A percentile compares a stretch with the other conserved stretches of the same genome.
phyloP scores from a whole-genome alignment of 2,888 invertebrate genomes.

The Beris morrisii region DNA sequence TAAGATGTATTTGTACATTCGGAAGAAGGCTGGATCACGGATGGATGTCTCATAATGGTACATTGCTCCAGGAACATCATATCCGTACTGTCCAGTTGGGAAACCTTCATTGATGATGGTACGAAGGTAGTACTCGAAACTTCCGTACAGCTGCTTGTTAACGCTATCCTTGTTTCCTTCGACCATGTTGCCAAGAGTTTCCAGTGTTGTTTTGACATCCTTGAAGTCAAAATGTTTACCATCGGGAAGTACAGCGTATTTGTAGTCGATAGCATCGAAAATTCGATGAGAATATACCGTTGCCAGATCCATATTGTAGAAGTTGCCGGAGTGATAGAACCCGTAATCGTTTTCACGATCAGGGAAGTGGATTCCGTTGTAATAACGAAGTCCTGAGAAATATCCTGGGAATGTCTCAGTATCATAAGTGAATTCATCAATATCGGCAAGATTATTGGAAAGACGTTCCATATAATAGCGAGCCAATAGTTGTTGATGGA shows the following conservation, averaged over 20 bases:
- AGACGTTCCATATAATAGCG: constrained; percentile 63
- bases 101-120: constrained; percentile 59
- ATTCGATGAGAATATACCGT: constrained; percentile 61
- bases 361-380: constrained; percentile 68
- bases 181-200: constrained; percentile 60
- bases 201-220: constrained; percentile 50
- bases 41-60: constrained; percentile 68
- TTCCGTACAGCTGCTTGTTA: constrained; percentile 60
- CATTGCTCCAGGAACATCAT: constrained; percentile 56
- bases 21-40: constrained; percentile 74
- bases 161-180: constrained; percentile 60
- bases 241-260: constrained; percentile 57
- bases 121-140: constrained; percentile 58
- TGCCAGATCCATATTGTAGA: constrained; percentile 52
- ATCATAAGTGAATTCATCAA: constrained; percentile 62
- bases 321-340: constrained; percentile 53
- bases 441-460: constrained; percentile 68
- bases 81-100: constrained; percentile 46
- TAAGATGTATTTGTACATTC: constrained; percentile 65
- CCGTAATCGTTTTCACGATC: constrained; percentile 62
- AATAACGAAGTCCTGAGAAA: constrained; percentile 64
- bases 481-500: constrained; percentile 57
- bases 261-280: constrained; percentile 63
- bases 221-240: constrained; percentile 49
- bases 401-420: constrained; percentile 64